phyloP scores from a whole-genome alignment of 1,140 invertebrate genomes.

The Drosophila arawakana region DNA sequence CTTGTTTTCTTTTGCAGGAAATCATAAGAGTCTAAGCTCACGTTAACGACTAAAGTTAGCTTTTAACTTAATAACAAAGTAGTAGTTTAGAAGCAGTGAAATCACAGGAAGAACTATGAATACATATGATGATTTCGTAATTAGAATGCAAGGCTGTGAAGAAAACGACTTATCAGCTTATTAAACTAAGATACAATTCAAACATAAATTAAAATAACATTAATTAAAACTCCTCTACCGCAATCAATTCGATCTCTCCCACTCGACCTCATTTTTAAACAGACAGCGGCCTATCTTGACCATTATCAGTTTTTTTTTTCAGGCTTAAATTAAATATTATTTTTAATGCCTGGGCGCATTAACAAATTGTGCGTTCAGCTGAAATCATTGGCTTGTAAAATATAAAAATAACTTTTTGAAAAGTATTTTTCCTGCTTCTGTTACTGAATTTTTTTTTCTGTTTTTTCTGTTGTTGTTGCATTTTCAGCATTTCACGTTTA shows the following conservation, averaged over 20 bases:
- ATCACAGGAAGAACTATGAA: background rate
- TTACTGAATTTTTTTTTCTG: background rate
- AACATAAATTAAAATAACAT: too few species aligned
- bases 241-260: background rate
- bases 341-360: slow-evolving; percentile 45
- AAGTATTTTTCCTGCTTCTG: slow-evolving; percentile 9
- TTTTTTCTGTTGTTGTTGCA: slow-evolving; percentile 12
- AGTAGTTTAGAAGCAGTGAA: background rate
- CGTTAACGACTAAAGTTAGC: background rate
- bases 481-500: slow-evolving; percentile 61
- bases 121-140: background rate
- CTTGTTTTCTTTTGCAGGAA: slow-evolving; percentile 16
- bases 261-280: slow-evolving; percentile 5
- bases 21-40: slow-evolving; percentile 20
- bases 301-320: slow-evolving; percentile 1
- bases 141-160: background rate
- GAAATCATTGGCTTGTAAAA: slow-evolving; percentile 38
- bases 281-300: slow-evolving; percentile 2
- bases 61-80: slow-evolving; percentile 6
- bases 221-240: background rate
- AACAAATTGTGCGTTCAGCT: slow-evolving; percentile 37
- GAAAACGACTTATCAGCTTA: too few species aligned
- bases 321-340: slow-evolving; percentile 48
- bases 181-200: too few species aligned
- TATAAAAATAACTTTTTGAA: slow-evolving; percentile 18